Evolutionary conservation across 2,888 invertebrate species (phyloP).

Genomic region (Apotomis turbidana): DNA sequence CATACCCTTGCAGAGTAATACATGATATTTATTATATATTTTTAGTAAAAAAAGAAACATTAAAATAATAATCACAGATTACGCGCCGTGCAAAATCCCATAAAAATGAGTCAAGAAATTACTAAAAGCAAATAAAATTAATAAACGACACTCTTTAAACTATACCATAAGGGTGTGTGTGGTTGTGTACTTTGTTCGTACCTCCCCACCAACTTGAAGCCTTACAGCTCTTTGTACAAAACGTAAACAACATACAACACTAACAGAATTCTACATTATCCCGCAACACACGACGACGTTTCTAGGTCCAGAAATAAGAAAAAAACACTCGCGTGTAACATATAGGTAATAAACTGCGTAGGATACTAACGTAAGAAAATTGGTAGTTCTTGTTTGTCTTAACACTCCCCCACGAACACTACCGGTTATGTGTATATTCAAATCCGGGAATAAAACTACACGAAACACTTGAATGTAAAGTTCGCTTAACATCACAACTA

Average conservation of each 20-base stretch:
- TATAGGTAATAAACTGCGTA: conserved; percentile 16
- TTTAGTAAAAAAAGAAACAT: too few relatives aligned
- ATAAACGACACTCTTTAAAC: too few relatives aligned
- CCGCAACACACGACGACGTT: not conserved
- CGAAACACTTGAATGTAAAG: conserved; percentile 11
- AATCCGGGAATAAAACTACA: conserved; percentile 7
- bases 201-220: not conserved
- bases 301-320: not conserved
- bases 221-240: not conserved
- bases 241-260: conserved; percentile 12
- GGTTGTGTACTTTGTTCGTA: not conserved
- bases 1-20: too few relatives aligned
- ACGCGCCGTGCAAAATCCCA: too few relatives aligned
- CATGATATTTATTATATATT: too few relatives aligned
- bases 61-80: too few relatives aligned
- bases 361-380: conserved; percentile 4
- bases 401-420: conserved; percentile 13
- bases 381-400: conserved; percentile 9
- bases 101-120: too few relatives aligned
- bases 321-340: not conserved
- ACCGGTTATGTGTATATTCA: not conserved
- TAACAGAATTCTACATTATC: not conserved
- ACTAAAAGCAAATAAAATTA: too few relatives aligned
- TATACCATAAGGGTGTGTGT: too few relatives aligned
- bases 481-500: conserved; percentile 23